Base-by-base conservation (phyloP, 2,113 vertebrate genomes). In the Corythoichthys intestinalis region DNA sequence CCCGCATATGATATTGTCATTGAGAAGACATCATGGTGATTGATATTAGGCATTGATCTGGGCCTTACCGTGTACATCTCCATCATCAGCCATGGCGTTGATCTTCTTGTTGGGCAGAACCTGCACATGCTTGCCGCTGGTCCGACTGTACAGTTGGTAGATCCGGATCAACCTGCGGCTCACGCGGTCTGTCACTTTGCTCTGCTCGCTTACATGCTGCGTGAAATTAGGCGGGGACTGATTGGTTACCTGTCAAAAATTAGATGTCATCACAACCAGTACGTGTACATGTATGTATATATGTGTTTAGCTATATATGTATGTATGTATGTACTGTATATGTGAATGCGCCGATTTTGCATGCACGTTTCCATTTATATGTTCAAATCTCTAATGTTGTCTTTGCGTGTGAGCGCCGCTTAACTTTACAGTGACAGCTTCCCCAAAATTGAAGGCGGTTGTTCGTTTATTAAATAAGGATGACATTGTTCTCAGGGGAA, bases 221-320 rank as follows among this genome's bases (percentile, higher is more conserved):
- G 96, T 99, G 97, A 99, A 99, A 98, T 99, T 98, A 95, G 97
- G 97, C 96, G 97, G 93, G 95, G 97, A 98, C 96, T 99, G 97
- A 96, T 97, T 96, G 95, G 96, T 98, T 96, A 98, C 97, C 97
- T 99, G 98, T 96, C 95, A 96, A 93, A 96, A 97, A 98, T 98
- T 94, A 94, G 93, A 91, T 91, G 84, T 78, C 84, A 89, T 66
- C 85, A 89, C 83, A 88, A 74, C 90, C 86, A 90, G 86, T 82
- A 79, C 17, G 53, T 76, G 69, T 69, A 73, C 76, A 76, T 54
- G 48, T 1, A 11, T 56, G 6, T 15, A 50, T 12, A 4, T 50
- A 50, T 15, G 14, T 48, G 2, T 48, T 7, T 44, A 44, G 6
- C 1, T 44, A 44, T 44, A 44, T 44, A 4, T 44, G 9, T 44